These are phyloP conservation scores for Chlorospingus flavigularis DNA, from an alignment of 2,797 vertebrate species.

Conservation along the genomic window DNA sequence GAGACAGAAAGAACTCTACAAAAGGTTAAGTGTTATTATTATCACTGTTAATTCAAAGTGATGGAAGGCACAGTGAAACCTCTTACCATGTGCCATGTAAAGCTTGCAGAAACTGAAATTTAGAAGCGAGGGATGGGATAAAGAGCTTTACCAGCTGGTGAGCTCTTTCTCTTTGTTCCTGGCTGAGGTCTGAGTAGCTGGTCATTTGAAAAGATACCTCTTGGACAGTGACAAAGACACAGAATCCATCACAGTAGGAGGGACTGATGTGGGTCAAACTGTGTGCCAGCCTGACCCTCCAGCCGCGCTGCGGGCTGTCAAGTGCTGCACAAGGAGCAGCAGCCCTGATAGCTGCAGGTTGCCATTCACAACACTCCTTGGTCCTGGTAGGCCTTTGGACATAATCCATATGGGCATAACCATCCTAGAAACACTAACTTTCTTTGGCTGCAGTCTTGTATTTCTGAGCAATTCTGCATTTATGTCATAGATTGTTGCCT, in stretches of 20 bases:
- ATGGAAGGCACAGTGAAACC: conserved; percentile 8
- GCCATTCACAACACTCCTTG: neutral
- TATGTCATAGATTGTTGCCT: neutral
- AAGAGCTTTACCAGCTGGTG: neutral
- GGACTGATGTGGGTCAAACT: neutral
- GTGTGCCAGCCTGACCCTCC: neutral
- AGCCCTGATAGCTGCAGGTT: neutral
- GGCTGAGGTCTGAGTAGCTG: neutral
- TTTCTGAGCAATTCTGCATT: neutral
- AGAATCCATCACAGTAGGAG: neutral
- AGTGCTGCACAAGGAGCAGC: accelerated
- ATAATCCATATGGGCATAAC: neutral
- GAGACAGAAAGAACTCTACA: conserved; percentile 15
- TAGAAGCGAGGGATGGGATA: neutral
- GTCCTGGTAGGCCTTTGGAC: neutral
- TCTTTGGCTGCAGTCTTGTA: neutral
- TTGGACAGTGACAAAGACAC: neutral
- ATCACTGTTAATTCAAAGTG: conserved; percentile 17
- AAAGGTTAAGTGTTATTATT: conserved; percentile 43
- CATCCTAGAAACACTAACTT: neutral
- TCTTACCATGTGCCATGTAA: neutral
- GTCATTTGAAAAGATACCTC: neutral
- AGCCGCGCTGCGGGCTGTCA: neutral
- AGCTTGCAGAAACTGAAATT: conserved; percentile 28
- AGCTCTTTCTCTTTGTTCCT: neutral